Evolutionary conservation across 2,888 invertebrate species (phyloP), one percentile per base, ranked within the genome.

Genomic region (Pseudococcus longispinus): DNA sequence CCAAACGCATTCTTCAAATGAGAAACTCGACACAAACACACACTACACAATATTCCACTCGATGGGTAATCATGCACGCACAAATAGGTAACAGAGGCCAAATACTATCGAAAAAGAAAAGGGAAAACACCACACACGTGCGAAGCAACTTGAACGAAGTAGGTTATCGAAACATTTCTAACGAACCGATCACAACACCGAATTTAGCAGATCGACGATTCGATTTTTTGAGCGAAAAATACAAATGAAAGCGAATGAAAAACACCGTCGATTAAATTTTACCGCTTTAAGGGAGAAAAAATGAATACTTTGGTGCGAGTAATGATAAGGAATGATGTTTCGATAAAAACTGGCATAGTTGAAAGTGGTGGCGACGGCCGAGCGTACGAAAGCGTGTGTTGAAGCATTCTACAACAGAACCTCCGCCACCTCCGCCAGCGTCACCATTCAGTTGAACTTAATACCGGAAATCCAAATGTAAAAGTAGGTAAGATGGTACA

Each of bases 391-490:
- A 60, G 84, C 60, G 60, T 55, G 55, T 23, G 51, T 26, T 70
- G 70, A 70, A 70, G 70, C 70, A 70, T 70, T 70, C 70, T 70
- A 70, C 29, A 70, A 32, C 15, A 60, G 60, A 60, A 37, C 37
- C 44, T 32, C 60, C 55, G 37, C 70, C 70, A 29, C 70, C 70
- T 15, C 70, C 70, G 18, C 70, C 70, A 26, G 8, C 65, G 23
- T 26, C 74, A 60, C 20, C 23, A n/a, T 51, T 2, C 32, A 37
- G 32, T 51, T 60, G 55, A 32, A 55, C 84, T 84, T 55, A 84
- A 37, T 60, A 60, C 84, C 84, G 84, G 84, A 84, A 84, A 84
- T 60, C 60, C 84, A 60, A 84, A 84, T 84, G 84, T 84, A 84
- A 84, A 84, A 84, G 84, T 84, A 84, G 84, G 84, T 84, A 84